These are phyloP conservation scores for Acronicta aceris DNA, from an alignment of 2,888 invertebrate genomes.

Conservation along the genomic window DNA sequence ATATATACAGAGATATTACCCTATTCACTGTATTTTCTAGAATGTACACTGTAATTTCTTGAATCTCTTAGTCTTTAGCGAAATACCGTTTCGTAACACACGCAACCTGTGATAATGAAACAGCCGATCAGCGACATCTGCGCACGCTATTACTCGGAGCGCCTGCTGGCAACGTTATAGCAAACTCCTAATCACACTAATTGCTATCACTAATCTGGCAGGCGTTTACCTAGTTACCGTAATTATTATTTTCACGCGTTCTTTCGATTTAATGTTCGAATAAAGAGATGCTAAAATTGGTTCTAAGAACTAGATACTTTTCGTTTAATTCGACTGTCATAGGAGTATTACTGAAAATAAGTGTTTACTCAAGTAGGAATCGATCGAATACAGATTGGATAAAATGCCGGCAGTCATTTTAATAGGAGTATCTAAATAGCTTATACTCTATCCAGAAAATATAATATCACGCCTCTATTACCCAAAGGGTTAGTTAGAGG, in stretches of 20 bases:
- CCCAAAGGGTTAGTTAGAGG: too few species aligned
- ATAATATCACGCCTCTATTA: too few species aligned
- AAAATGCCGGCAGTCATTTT: too few species aligned
- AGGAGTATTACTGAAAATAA: too few species aligned
- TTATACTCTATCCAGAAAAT: too few species aligned
- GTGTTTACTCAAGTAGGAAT: too few species aligned
- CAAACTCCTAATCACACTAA: constrained; percentile 71
- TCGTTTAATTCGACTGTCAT: too few species aligned
- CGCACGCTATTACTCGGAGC: constrained; percentile 56
- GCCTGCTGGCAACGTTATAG: constrained; percentile 66
- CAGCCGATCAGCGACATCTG: constrained; percentile 66
- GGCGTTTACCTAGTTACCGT: constrained; percentile 59
- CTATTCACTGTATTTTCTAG: too few species aligned
- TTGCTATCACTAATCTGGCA: constrained; percentile 68
- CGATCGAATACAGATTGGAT: too few species aligned
- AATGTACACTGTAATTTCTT: constrained; percentile 22
- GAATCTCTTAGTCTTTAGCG: constrained; percentile 36
- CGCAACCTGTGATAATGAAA: constrained; percentile 59
- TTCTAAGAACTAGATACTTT: neutral
- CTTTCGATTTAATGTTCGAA: neutral
- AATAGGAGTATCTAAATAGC: too few species aligned
- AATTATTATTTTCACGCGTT: constrained; percentile 46
- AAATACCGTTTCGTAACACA: constrained; percentile 43
- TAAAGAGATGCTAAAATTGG: neutral
- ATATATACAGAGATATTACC: too few species aligned